Evolutionary conservation across 2,888 invertebrate species (phyloP).

Genomic region (Chymomyza procnemis): DNA sequence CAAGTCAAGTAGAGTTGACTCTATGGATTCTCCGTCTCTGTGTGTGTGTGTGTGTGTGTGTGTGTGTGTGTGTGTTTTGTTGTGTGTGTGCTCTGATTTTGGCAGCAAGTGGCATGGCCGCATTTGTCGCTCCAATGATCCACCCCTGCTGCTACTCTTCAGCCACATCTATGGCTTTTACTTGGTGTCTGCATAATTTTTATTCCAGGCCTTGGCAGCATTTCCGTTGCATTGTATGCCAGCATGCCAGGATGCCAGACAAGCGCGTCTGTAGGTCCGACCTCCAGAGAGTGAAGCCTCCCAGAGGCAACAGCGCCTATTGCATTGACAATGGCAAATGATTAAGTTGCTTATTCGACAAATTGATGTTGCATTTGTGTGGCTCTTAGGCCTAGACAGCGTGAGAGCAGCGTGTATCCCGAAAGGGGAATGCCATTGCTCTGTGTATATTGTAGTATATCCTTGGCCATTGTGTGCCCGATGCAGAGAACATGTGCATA

Average conservation of each 20-base stretch:
- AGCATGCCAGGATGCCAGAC: background rate
- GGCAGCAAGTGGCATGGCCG: conserved; percentile 70
- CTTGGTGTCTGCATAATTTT: conserved; percentile 63
- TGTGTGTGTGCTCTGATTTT: conserved; percentile 53
- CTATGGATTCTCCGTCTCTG: background rate
- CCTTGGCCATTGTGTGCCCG: background rate
- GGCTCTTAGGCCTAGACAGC: conserved; percentile 6
- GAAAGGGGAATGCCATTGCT: background rate
- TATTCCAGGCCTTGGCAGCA: conserved; percentile 36
- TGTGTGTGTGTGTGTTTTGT: conserved; percentile 24
- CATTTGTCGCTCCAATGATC: conserved; percentile 58
- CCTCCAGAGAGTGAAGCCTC: conserved; percentile 16
- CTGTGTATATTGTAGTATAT: background rate
- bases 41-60: conserved; percentile 20
- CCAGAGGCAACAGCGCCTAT: conserved; percentile 23
- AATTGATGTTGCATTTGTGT: conserved; percentile 59
- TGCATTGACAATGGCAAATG: conserved; percentile 62
- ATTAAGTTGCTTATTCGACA: conserved; percentile 73
- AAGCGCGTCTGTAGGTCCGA: background rate
- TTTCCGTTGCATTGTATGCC: conserved; percentile 6
- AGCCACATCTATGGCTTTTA: conserved; percentile 16
- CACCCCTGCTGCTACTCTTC: background rate
- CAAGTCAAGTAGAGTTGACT: conserved; percentile 36
- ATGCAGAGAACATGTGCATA: background rate
- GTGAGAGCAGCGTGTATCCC: background rate